Evolutionary conservation across 2,797 vertebrate genomes (phyloP).

Genomic region (Coracias cyanogaster): DNA sequence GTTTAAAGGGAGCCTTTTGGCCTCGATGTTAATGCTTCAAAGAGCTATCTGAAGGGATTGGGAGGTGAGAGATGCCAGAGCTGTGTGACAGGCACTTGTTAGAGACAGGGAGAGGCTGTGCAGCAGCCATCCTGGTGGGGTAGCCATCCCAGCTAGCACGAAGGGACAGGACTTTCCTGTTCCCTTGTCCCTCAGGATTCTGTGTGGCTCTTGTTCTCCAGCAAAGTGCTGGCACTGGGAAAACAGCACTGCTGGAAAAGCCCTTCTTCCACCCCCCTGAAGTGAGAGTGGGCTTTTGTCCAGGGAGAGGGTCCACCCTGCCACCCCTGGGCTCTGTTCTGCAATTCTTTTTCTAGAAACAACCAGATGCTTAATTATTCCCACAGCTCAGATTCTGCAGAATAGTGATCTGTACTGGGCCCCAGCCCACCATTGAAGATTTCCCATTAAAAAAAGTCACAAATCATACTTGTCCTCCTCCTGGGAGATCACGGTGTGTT

Average conservation of each 20-base stretch:
- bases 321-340: background rate
- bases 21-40: background rate
- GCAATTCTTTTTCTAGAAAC: background rate
- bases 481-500: background rate
- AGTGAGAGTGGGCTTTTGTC: background rate
- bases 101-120: background rate
- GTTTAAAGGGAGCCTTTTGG: background rate
- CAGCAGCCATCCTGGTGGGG: fast-evolving
- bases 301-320: background rate
- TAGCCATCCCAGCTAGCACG: fast-evolving
- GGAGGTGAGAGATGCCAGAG: background rate
- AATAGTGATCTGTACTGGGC: background rate
- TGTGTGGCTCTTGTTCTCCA: fast-evolving
- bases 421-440: background rate
- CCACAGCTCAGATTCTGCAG: background rate
- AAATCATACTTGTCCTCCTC: background rate
- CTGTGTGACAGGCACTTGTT: background rate
- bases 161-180: background rate
- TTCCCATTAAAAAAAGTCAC: background rate
- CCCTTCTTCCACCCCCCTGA: background rate
- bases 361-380: background rate
- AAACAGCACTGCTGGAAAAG: background rate
- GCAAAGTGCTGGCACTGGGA: fast-evolving
- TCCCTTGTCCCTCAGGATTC: background rate
- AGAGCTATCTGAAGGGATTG: background rate